Evolutionary conservation across 1,140 invertebrate species (phyloP).

Genomic region (Trinorchestia longiramus): DNA sequence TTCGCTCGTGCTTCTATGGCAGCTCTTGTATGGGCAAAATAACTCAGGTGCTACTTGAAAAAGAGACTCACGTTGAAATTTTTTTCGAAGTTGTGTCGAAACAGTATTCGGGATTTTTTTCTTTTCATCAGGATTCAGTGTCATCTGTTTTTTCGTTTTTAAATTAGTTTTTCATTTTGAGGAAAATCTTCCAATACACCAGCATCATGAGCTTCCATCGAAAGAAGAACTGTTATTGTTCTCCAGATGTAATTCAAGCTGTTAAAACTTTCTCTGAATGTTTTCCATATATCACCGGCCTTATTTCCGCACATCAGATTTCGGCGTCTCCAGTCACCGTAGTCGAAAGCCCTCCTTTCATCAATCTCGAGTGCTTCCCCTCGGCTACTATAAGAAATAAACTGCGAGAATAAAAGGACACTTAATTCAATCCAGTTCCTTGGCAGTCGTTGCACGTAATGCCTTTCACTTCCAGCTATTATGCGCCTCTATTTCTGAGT

Average conservation of each 20-base stretch:
- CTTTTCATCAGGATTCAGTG: neutral
- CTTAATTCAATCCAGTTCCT: conserved; percentile 36
- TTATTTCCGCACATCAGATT: neutral
- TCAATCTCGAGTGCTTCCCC: conserved; percentile 34
- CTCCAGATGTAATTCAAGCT: neutral
- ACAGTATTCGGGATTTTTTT: neutral
- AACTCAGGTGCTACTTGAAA: neutral
- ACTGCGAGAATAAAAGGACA: conserved; percentile 50
- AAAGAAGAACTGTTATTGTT: neutral
- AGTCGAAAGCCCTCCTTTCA: neutral
- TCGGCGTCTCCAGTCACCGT: neutral
- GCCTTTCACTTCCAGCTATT: conserved; percentile 35
- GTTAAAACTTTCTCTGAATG: neutral
- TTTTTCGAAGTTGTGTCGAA: neutral
- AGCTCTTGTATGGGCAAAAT: neutral
- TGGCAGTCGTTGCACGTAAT: conserved; percentile 54
- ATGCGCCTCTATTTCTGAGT: conserved; percentile 46
- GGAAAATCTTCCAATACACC: neutral
- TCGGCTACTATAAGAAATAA: conserved; percentile 44
- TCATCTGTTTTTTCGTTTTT: neutral
- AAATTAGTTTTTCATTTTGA: neutral
- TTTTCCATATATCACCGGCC: neutral
- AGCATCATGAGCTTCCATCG: neutral
- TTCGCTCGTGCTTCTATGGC: neutral
- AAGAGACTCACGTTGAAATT: neutral